These are phyloP conservation scores for Eubasilissa regina DNA, from an alignment of 1,140 invertebrate genomes.

Conservation along the genomic window DNA sequence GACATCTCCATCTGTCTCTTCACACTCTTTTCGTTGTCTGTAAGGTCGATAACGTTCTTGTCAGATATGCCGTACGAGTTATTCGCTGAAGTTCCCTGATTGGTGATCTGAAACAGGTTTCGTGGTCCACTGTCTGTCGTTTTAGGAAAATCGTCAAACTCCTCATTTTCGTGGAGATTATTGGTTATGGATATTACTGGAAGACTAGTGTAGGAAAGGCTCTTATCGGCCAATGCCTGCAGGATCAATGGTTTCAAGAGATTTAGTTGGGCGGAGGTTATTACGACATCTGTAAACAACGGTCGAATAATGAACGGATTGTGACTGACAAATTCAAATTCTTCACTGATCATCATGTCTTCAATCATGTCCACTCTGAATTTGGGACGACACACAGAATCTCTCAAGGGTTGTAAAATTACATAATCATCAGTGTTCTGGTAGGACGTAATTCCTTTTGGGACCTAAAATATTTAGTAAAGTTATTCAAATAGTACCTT, in stretches of 20 bases:
- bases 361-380: conserved; percentile 39
- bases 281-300: not conserved
- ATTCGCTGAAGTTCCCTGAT: not conserved
- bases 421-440: not conserved
- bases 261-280: conserved; percentile 6
- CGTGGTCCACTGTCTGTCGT: not conserved
- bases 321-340: conserved; percentile 5
- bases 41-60: conserved; percentile 12
- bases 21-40: not conserved
- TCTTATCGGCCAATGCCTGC: not conserved
- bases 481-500: not conserved
- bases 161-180: not conserved
- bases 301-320: conserved; percentile 14
- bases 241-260: conserved; percentile 22
- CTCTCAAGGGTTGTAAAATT: conserved; percentile 2
- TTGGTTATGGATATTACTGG: conserved; percentile 23
- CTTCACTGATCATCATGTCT: conserved; percentile 24
- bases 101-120: not conserved
- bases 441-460: not conserved
- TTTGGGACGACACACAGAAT: not conserved
- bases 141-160: conserved; percentile 9
- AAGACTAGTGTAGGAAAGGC: not conserved
- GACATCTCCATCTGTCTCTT: not conserved
- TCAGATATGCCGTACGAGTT: not conserved
- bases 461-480: not conserved